phyloP scores from a whole-genome alignment of 2,797 vertebrate species.

The Valencia hispanica region DNA sequence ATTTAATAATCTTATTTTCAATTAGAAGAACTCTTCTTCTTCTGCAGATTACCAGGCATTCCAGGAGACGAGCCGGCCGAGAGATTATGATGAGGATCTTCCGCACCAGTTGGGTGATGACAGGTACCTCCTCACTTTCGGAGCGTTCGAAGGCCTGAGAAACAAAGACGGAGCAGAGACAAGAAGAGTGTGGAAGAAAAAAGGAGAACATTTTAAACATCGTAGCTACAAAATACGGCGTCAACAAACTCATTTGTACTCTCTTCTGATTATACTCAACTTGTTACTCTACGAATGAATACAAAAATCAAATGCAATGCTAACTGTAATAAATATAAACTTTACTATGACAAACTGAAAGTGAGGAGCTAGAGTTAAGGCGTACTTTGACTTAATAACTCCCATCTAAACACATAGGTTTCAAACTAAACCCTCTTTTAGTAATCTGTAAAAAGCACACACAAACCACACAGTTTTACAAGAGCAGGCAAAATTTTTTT shows the following conservation, averaged over 20 bases:
- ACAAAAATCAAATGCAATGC: neutral
- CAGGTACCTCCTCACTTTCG: constrained; percentile 91
- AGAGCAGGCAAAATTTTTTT: no score
- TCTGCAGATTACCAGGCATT: constrained; percentile 89
- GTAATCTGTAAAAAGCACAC: neutral
- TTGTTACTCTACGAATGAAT: neutral
- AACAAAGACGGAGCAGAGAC: constrained; percentile 6
- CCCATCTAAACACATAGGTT: neutral
- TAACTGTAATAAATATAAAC: neutral
- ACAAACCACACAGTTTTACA: neutral
- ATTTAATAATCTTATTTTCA: constrained; percentile 38
- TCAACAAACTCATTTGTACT: neutral
- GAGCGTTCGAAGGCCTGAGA: constrained; percentile 92
- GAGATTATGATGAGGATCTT: constrained; percentile 97
- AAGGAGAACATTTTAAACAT: neutral
- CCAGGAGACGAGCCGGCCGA: constrained; percentile 92
- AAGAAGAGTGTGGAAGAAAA: neutral
- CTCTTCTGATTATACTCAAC: neutral
- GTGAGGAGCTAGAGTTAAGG: neutral
- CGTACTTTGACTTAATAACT: neutral
- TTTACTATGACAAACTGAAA: neutral
- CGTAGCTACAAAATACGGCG: neutral
- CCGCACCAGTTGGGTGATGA: constrained; percentile 90
- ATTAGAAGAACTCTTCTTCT: constrained; percentile 29
- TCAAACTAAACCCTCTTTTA: neutral